These are phyloP conservation scores for Peribatodes rhomboidaria DNA, from an alignment of 2,888 invertebrate genomes.

Conservation along the genomic window DNA sequence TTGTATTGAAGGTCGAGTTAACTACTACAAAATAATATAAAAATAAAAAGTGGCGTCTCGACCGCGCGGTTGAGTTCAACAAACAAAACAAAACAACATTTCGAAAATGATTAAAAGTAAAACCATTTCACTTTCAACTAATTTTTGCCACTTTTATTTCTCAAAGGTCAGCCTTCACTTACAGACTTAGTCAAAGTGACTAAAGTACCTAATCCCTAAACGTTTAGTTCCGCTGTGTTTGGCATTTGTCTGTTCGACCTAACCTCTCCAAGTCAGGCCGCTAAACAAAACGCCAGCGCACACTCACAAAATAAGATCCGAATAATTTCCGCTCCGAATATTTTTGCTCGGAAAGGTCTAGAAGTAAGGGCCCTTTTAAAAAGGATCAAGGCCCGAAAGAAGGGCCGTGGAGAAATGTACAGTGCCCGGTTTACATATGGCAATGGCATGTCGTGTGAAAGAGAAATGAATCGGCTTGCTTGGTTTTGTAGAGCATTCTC, in stretches of 20 bases:
- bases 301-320: conserved; percentile 19
- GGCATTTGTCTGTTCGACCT: neutral
- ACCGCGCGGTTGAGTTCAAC: too few relatives aligned
- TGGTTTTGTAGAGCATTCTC: too few relatives aligned
- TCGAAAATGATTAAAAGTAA: neutral
- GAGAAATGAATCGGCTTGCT: too few relatives aligned
- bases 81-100: neutral
- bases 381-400: conserved; percentile 9
- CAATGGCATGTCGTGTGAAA: too few relatives aligned
- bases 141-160: neutral
- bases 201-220: neutral
- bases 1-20: neutral
- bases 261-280: neutral
- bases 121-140: neutral
- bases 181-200: neutral
- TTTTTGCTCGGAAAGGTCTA: conserved; percentile 20
- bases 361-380: conserved; percentile 25
- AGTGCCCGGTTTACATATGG: too few relatives aligned
- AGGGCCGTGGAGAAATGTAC: neutral
- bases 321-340: conserved; percentile 24
- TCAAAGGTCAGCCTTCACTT: neutral
- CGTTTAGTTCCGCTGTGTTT: neutral
- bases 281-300: conserved; percentile 13
- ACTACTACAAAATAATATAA: neutral
- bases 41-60: too few relatives aligned